A percentile compares a stretch with the other conserved stretches of the same genome.
Conservation (phyloP, 2,888 invertebrate species). For the Poecilus cupreus region DNA sequence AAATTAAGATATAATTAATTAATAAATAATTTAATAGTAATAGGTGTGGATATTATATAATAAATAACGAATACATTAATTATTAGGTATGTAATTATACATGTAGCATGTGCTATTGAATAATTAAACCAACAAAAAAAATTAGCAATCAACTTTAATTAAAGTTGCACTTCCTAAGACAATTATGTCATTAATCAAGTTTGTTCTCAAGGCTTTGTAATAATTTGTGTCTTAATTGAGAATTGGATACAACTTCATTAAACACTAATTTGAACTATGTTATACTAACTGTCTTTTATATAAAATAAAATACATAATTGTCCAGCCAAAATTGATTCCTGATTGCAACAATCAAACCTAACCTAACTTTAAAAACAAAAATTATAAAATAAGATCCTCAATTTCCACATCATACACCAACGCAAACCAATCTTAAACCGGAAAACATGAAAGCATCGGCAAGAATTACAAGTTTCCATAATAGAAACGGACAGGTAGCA, state of each 20-base stretch:
- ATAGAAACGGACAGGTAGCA: constrained; percentile 39
- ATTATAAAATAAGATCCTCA: not conserved
- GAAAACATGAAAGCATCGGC: constrained; percentile 28
- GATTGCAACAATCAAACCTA: not conserved
- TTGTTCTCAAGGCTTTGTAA: not conserved
- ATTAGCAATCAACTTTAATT: constrained; percentile 14
- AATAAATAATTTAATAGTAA: not conserved
- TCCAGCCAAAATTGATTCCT: not conserved
- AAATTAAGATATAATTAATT: constrained; percentile 12
- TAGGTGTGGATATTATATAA: not conserved
- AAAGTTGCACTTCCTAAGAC: constrained; percentile 39
- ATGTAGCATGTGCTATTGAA: constrained; percentile 5
- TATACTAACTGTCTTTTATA: not conserved
- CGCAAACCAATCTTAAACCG: constrained; percentile 29
- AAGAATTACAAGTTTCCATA: constrained; percentile 43
- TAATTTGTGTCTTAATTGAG: not conserved
- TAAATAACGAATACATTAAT: constrained; percentile 9
- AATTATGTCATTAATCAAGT: constrained; percentile 39
- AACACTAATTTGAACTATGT: not conserved
- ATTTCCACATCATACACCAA: constrained; percentile 28
- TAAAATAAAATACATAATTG: not conserved
- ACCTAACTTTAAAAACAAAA: not conserved
- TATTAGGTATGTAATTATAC: constrained; percentile 13
- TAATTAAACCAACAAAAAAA: not conserved
- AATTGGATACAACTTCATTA: not conserved